Base-by-base conservation (phyloP, 1,140 invertebrate genomes). In the Hylaeus anthracinus region DNA sequence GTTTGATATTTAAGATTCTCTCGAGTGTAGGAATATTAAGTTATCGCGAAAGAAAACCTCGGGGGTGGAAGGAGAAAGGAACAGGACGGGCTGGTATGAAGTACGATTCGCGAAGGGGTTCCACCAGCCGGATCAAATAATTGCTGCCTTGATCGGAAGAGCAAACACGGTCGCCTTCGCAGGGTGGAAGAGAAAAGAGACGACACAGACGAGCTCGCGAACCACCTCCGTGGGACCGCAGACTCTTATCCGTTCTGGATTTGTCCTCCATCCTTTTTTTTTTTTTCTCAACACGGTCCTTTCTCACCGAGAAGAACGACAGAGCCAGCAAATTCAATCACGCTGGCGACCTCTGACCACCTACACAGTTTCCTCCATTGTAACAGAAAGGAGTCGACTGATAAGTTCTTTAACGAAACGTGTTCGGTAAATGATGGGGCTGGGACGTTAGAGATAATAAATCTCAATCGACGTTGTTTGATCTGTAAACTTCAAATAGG, bases 241-340 rank as follows among this genome's bases (percentile, higher is more conserved):
- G 61, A 69, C 72, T 82, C 82, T 83, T 81, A 83, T 75, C 70
- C 66, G 76, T 14, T 55, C 55, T 63, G 12, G 39, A 63, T 82
- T 83, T 43, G 39, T 70, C 56, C 69, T 67, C 26, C 48, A 4
- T 60, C 41, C 37, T 51, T 10, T 66, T 56, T 64, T 66, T 56
- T 64, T 5, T 48, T 5, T 48, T 8, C 45, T 48, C 45, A 8
- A 48, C 8, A 5, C 45, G 45, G 45, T 48, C 45, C 45, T 48
- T 6, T 8, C 0, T 48, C 45, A 8, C 45, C 45, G 5, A 48
- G 5, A 8, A 48, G 45, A 65, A 73, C 75, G 61, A 70, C 76
- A 67, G 56, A 88, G 74, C 86, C 86, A 86, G 87, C 87, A 88
- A 88, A 88, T 88, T 88, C 84, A 88, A 88, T 88, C 87, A 82